Evolutionary conservation across 2,113 vertebrate species (phyloP).

Genomic region (Apistogramma diplotaenia): DNA sequence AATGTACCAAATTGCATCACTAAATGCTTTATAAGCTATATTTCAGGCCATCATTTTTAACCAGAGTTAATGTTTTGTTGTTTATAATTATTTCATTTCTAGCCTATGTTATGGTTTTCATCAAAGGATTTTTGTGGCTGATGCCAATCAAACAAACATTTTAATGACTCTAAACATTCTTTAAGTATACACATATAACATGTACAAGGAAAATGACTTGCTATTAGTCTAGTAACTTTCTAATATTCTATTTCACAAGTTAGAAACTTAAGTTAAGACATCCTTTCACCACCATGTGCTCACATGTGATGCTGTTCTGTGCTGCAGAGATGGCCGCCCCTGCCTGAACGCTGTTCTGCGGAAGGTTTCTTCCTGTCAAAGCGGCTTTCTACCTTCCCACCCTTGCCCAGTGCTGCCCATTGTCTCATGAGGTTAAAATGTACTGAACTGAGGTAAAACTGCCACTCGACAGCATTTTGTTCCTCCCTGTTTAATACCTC

Average conservation of each 20-base stretch:
- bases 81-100: too few relatives aligned
- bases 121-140: background rate
- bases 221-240: background rate
- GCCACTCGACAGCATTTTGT: background rate
- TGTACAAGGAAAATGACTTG: background rate
- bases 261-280: background rate
- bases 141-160: background rate
- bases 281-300: background rate
- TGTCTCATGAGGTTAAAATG: too few relatives aligned
- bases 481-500: conserved; percentile 40
- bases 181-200: background rate
- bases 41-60: background rate
- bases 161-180: background rate
- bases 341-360: background rate
- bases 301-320: background rate
- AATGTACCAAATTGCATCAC: background rate
- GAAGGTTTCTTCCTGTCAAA: background rate
- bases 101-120: too few relatives aligned
- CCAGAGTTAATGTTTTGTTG: too few relatives aligned
- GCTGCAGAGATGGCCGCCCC: background rate
- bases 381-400: background rate
- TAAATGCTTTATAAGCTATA: background rate
- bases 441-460: background rate
- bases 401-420: background rate
- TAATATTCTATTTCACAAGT: background rate